A percentile compares a stretch with the other conserved stretches of the same genome.
Evolutionary conservation across 2,888 invertebrate genomes (phyloP).

Genomic region (Spatulosminthurus flaviceps): DNA sequence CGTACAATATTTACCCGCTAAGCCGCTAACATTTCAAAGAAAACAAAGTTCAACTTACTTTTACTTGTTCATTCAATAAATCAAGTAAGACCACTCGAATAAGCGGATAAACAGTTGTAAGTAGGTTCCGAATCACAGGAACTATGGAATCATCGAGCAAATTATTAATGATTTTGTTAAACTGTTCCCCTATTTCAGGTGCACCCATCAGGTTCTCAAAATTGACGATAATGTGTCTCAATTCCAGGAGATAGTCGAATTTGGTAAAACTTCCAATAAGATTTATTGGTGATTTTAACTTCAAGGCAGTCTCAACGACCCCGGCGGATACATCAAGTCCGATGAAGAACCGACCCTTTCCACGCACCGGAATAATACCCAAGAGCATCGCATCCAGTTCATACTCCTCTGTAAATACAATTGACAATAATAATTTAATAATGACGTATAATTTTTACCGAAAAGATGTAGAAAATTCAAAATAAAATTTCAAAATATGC

Average conservation of each 20-base stretch:
- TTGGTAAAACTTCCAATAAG: background rate
- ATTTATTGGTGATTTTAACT: no score
- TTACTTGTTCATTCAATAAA: no score
- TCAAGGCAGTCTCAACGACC: background rate
- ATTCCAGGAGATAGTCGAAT: slow-evolving; percentile 4
- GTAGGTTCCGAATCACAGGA: no score
- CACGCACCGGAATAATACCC: slow-evolving; percentile 18
- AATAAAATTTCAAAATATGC: background rate
- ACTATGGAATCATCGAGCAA: slow-evolving; percentile 15
- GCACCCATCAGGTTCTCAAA: slow-evolving; percentile 49
- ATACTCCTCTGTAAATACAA: background rate
- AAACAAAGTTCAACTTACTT: no score
- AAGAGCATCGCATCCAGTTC: background rate
- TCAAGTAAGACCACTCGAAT: no score
- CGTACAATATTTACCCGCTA: no score
- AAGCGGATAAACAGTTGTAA: no score
- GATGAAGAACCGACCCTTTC: background rate
- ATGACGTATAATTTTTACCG: background rate
- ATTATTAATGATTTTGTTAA: slow-evolving; percentile 42
- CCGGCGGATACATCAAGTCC: background rate
- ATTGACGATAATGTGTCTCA: background rate
- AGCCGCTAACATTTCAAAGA: no score
- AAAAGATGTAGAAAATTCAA: background rate
- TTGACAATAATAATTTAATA: background rate
- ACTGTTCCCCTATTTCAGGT: slow-evolving; percentile 37